Base-by-base conservation (phyloP, 2,888 invertebrate species). In the Drosophila setosimentum region DNA sequence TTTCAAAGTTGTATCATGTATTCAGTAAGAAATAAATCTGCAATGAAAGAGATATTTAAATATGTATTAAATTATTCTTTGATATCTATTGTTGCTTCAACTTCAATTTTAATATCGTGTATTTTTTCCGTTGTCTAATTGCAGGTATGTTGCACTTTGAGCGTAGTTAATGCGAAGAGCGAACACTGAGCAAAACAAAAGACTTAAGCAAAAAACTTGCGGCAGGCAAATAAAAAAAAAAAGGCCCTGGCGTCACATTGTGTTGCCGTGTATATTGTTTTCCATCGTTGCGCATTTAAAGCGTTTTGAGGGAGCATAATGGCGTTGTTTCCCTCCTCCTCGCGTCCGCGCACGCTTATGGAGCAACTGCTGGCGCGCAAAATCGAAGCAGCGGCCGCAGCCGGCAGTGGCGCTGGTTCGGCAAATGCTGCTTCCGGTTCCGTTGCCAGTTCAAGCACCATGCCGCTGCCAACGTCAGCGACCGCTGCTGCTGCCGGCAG, bases 331-430 rank as follows among this genome's bases (percentile, higher is more conserved):
- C 94, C 95, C 29, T 94, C 95, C 29, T 95, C 95, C 0, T 94
- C 94, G n/a, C 93, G 95, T 59, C 96, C 96, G n/a, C 94, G 96
- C 78, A 95, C 96, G n/a, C 93, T 97, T 32, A 97, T 97, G 97
- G 97, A 97, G 92, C 95, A 95, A 70, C 93, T 97, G 65, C 94
- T 97, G 64, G 96, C 96, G 51, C 97, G 96, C 7, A 97, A 97
- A 93, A 97, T 97, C 95, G 97, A 97, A 89, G 95, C 96, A 50
- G 94, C 96, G 18, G 83, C 83, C 11, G 77, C 92, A 21, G 91
- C 91, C 33, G 94, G 94, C 24, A 94, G 94, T 78, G 78, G 76
- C 50, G 69, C 75, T n/a, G 78, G 75, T 40, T 96, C 73, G 71
- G 92, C 64, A 77, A 93, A 93, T 16, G 94, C 94, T 75, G 84